Percentiles rank a stretch among this genome's conserved stretches.
Evolutionary conservation across 2,888 invertebrate species (phyloP).

Genomic region (Prenolepis imparis): DNA sequence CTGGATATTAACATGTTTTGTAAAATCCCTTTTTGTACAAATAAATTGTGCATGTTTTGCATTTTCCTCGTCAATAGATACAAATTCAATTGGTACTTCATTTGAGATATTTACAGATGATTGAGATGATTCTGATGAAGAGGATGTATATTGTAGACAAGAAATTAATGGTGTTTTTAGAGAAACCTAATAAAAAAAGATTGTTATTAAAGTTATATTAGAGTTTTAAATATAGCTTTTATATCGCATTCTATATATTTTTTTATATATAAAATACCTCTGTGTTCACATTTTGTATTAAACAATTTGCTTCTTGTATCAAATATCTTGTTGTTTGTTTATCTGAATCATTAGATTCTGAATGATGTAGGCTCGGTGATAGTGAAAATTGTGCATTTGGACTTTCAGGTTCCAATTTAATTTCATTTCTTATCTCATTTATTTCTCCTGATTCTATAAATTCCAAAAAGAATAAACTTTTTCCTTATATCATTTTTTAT

Average conservation of each 20-base stretch:
- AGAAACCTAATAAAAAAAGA: slow-evolving; percentile 72
- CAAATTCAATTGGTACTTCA: slow-evolving; percentile 72
- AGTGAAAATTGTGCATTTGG: slow-evolving; percentile 75
- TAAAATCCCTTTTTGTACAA: slow-evolving; percentile 72
- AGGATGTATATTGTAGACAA: slow-evolving; percentile 81
- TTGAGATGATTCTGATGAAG: slow-evolving; percentile 83
- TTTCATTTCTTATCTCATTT: slow-evolving; percentile 65
- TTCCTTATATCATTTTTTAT: not conserved
- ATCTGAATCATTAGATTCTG: slow-evolving; percentile 79
- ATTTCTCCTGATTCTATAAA: slow-evolving; percentile 54
- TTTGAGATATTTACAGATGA: slow-evolving; percentile 64
- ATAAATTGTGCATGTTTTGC: slow-evolving; percentile 71
- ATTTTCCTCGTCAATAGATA: slow-evolving; percentile 81
- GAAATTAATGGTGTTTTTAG: slow-evolving; percentile 86
- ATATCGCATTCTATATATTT: not conserved
- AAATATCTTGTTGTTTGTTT: slow-evolving; percentile 71
- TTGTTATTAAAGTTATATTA: not conserved
- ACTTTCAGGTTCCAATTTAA: slow-evolving; percentile 79
- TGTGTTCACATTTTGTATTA: slow-evolving; percentile 19
- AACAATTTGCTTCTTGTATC: not conserved
- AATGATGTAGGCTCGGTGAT: slow-evolving; percentile 80
- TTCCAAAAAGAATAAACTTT: not conserved
- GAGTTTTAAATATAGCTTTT: not conserved
- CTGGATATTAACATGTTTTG: slow-evolving; percentile 81
- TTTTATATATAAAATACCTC: not conserved